Percentiles rank a stretch among this genome's conserved stretches.
phyloP scores from a whole-genome alignment of 2,888 invertebrate species.

The Gari tellinella region DNA sequence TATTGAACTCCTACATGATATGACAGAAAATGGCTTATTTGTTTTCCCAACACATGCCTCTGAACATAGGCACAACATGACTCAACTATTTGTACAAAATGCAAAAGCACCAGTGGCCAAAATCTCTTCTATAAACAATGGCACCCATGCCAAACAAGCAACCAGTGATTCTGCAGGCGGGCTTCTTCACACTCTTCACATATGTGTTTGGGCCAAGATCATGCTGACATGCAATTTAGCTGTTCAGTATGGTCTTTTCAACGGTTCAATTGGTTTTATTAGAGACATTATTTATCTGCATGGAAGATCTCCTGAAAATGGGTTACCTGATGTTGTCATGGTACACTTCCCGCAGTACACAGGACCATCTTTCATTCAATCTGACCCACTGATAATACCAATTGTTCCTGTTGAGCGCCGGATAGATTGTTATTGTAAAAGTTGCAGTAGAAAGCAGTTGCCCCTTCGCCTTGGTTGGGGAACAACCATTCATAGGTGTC shows the following conservation, averaged over 20 bases:
- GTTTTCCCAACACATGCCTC: slow-evolving; percentile 47
- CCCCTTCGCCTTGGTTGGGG: slow-evolving; percentile 61
- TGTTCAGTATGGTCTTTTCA: slow-evolving; percentile 28
- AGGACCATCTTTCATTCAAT: slow-evolving; percentile 57
- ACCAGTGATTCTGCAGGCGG: slow-evolving; percentile 29
- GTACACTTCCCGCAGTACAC: slow-evolving; percentile 51
- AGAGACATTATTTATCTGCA: slow-evolving; percentile 23
- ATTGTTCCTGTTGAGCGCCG: slow-evolving; percentile 54
- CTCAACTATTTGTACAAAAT: neutral
- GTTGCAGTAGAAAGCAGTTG: slow-evolving; percentile 50
- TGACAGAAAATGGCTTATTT: slow-evolving; percentile 46
- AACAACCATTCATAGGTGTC: no score
- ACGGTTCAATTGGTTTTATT: slow-evolving; percentile 26
- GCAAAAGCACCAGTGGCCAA: slow-evolving; percentile 3
- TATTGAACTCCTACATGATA: slow-evolving; percentile 13
- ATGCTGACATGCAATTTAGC: slow-evolving; percentile 35
- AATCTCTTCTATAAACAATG: neutral
- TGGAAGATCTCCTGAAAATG: slow-evolving; percentile 10
- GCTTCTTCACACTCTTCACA: neutral
- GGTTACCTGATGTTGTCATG: slow-evolving; percentile 46
- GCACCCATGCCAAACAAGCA: slow-evolving; percentile 8
- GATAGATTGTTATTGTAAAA: slow-evolving; percentile 49
- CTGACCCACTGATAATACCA: slow-evolving; percentile 48
- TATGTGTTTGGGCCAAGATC: slow-evolving; percentile 24
- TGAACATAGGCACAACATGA: slow-evolving; percentile 50